Percentiles rank a stretch among this genome's conserved stretches.
These are phyloP conservation scores for Sminthurides aquaticus DNA, from an alignment of 2,888 invertebrate species.

Conservation along the genomic window DNA sequence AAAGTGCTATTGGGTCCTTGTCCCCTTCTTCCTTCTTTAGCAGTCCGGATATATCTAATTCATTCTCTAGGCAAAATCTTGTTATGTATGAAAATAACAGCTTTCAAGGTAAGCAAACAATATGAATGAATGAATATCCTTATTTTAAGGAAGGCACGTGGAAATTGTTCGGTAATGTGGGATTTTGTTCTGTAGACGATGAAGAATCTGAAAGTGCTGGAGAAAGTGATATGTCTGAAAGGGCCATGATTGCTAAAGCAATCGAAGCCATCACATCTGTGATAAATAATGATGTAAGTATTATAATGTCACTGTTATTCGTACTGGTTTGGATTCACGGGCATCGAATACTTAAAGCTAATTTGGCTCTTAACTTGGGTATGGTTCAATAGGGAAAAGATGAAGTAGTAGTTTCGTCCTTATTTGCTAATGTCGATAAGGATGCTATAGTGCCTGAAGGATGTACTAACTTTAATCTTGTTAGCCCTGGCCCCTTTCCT, in stretches of 20 bases:
- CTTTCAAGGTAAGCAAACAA: slow-evolving; percentile 31
- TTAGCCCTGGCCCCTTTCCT: slow-evolving; percentile 68
- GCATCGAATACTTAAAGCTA: too few species aligned
- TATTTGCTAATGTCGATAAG: slow-evolving; percentile 43
- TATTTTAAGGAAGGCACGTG: too few species aligned
- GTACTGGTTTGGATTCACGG: slow-evolving; percentile 7
- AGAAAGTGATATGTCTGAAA: slow-evolving; percentile 37
- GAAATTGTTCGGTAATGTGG: too few species aligned
- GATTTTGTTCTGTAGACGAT: slow-evolving; percentile 30
- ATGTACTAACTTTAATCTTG: slow-evolving; percentile 66
- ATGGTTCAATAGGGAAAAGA: slow-evolving; percentile 40
- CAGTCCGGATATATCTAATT: slow-evolving; percentile 23
- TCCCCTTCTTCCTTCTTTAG: slow-evolving; percentile 35
- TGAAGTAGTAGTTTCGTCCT: slow-evolving; percentile 37
- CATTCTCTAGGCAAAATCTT: slow-evolving; percentile 31
- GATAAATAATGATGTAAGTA: slow-evolving; percentile 41
- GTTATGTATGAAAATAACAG: slow-evolving; percentile 37
- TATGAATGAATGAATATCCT: too few species aligned
- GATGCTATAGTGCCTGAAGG: slow-evolving; percentile 56
- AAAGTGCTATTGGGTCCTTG: slow-evolving; percentile 33
- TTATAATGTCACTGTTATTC: background rate
- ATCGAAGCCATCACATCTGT: slow-evolving; percentile 63
- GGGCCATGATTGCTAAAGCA: slow-evolving; percentile 64
- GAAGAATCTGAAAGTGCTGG: slow-evolving; percentile 42
- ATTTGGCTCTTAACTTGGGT: too few species aligned